A percentile compares a stretch with the other conserved stretches of the same genome.
Evolutionary conservation across 2,888 invertebrate species (phyloP).

Genomic region (Oscheius sp.): DNA sequence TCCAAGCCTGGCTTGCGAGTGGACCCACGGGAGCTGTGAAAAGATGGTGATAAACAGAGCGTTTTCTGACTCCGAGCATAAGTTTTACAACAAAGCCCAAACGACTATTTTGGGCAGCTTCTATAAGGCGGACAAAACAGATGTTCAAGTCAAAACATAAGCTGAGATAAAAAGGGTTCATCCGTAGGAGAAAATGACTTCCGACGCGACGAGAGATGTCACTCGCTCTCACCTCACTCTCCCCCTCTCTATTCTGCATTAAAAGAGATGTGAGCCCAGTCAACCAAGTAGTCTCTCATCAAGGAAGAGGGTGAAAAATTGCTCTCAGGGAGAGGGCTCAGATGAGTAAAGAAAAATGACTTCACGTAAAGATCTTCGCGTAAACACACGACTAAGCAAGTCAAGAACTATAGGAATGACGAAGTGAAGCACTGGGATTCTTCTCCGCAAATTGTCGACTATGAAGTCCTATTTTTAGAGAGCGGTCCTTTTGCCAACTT

Average conservation of each 20-base stretch:
- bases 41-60: constrained; percentile 26
- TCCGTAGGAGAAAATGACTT: constrained; percentile 15
- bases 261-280: constrained; percentile 2
- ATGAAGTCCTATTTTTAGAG: constrained; percentile 25
- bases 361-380: no score
- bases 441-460: constrained; percentile 27
- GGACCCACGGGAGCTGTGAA: constrained; percentile 34
- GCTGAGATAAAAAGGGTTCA: constrained; percentile 9
- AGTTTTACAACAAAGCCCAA: constrained; percentile 18
- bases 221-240: constrained; percentile 26
- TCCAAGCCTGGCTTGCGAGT: constrained; percentile 7
- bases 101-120: constrained; percentile 10
- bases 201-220: constrained; percentile 21
- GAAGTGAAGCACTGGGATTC: constrained; percentile 12
- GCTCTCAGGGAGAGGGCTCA: neutral
- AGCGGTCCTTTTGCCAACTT: constrained; percentile 36
- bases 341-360: neutral
- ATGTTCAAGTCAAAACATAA: neutral
- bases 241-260: constrained; percentile 29
- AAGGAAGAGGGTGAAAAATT: constrained; percentile 2
- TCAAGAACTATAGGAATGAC: neutral
- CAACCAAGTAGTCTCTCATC: neutral
- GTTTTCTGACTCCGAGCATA: neutral
- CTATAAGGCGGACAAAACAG: neutral
- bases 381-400: neutral